Percentiles rank a stretch among this genome's conserved stretches.
phyloP scores from a whole-genome alignment of 2,113 vertebrate genomes.

The Vicugna pacos region DNA sequence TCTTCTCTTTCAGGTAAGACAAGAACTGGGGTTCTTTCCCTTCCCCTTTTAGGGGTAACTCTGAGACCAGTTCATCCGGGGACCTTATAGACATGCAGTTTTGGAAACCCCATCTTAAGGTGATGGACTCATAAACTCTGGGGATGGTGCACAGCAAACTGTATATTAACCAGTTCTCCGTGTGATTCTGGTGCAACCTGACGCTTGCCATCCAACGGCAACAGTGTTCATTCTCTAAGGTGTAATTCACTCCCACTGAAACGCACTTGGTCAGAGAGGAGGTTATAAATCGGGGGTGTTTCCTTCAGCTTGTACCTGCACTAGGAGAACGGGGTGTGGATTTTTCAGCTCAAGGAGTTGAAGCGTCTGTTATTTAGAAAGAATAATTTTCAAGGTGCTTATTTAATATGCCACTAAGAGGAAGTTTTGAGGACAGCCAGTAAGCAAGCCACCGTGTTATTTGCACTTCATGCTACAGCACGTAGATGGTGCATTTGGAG shows the following conservation, averaged over 20 bases:
- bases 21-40: too few species aligned
- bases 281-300: background rate
- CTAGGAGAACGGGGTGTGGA: background rate
- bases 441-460: accelerated
- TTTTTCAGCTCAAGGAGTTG: background rate
- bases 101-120: background rate
- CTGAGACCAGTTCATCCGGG: too few species aligned
- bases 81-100: background rate
- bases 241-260: background rate
- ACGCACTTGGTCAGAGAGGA: background rate
- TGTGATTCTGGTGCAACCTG: background rate
- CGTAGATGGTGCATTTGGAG: background rate
- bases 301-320: background rate
- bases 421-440: background rate
- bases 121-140: too few species aligned
- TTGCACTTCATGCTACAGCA: background rate
- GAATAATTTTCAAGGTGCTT: background rate
- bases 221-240: background rate
- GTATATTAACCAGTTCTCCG: background rate
- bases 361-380: background rate
- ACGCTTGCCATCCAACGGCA: background rate
- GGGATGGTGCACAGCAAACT: background rate
- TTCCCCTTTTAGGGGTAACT: too few species aligned
- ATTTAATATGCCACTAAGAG: background rate
- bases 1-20: too few species aligned